phyloP scores from a whole-genome alignment of 2,888 invertebrate species.

The Conistra vaccinii region DNA sequence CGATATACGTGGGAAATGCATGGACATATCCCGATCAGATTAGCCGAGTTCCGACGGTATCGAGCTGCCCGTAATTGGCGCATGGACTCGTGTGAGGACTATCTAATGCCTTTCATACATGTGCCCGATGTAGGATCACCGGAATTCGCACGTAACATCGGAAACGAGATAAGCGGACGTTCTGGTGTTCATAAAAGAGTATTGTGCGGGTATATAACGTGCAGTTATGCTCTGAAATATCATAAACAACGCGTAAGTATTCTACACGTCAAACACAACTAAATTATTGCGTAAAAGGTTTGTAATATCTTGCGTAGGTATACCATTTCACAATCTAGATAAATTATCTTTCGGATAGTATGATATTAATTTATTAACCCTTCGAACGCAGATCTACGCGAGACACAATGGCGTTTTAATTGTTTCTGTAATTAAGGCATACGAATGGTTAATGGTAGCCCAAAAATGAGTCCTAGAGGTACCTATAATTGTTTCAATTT shows the following conservation, averaged over 20 bases:
- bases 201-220: slow-evolving; percentile 14
- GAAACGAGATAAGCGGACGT: slow-evolving; percentile 45
- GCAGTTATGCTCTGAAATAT: slow-evolving; percentile 29
- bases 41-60: slow-evolving; percentile 29
- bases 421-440: no score
- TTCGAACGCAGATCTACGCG: no score
- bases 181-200: slow-evolving; percentile 25
- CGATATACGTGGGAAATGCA: slow-evolving; percentile 34
- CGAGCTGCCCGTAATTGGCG: slow-evolving; percentile 38
- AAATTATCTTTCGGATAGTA: neutral
- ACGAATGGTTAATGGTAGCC: neutral
- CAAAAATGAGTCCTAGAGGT: neutral
- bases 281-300: neutral
- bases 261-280: neutral
- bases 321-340: neutral
- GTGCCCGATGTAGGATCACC: slow-evolving; percentile 13
- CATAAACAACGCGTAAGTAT: neutral
- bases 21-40: slow-evolving; percentile 50
- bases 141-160: slow-evolving; percentile 39
- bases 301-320: neutral
- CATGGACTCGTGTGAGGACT: slow-evolving; percentile 47
- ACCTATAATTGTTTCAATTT: neutral
- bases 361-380: neutral
- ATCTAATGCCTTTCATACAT: slow-evolving; percentile 40
- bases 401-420: no score